Conservation (phyloP, 2,888 invertebrate genomes). For the Zygothrica quintamaculata region DNA sequence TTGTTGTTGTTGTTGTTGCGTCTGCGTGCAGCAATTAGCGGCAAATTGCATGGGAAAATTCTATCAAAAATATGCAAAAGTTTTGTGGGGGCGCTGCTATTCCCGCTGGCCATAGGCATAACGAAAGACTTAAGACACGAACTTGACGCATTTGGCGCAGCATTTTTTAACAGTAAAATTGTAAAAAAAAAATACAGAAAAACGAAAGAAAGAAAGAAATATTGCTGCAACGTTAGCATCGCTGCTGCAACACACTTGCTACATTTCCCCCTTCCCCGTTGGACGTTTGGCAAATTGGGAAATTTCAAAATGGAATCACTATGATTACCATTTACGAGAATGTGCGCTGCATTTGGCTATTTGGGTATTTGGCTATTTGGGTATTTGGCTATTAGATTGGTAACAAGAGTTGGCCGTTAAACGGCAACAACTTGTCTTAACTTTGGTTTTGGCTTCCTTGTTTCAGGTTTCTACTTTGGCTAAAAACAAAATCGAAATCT, state of each 20-base stretch:
- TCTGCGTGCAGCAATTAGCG: constrained; percentile 77
- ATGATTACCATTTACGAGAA: constrained; percentile 73
- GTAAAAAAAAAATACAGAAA: too few species aligned
- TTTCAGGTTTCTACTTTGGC: constrained; percentile 36
- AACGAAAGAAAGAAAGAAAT: too few species aligned
- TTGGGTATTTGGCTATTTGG: too few species aligned
- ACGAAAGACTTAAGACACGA: constrained; percentile 69
- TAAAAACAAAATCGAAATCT: constrained; percentile 72
- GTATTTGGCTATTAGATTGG: too few species aligned
- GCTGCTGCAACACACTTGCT: constrained; percentile 1
- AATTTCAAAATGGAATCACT: constrained; percentile 79
- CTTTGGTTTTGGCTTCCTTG: constrained; percentile 62
- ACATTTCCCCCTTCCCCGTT: constrained; percentile 8
- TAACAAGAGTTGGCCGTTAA: constrained; percentile 35
- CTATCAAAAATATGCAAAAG: constrained; percentile 66
- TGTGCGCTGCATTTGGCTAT: constrained; percentile 43
- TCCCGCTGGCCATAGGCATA: constrained; percentile 50
- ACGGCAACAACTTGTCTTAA: constrained; percentile 16
- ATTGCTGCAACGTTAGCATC: constrained; percentile 10
- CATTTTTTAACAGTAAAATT: constrained; percentile 72
- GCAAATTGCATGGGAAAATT: constrained; percentile 77
- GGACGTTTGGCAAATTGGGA: constrained; percentile 54
- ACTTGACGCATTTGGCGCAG: constrained; percentile 65
- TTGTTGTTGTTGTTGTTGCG: constrained; percentile 23
- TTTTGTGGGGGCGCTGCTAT: constrained; percentile 46